These are phyloP conservation scores for Pantelozetes paolii DNA, from an alignment of 2,888 invertebrate species.

Conservation along the genomic window DNA sequence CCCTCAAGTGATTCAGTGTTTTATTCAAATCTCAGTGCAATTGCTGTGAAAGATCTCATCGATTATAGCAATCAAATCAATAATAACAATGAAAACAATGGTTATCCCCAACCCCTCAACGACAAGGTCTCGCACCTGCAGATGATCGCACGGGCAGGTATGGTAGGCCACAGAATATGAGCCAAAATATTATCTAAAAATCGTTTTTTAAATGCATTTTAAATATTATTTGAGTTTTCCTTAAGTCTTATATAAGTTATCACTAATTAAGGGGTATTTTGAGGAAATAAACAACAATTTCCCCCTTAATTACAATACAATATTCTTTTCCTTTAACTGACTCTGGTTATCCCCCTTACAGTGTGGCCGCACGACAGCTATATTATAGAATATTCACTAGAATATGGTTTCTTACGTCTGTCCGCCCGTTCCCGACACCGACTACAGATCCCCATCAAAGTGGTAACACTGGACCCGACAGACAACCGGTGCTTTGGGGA, in stretches of 20 bases:
- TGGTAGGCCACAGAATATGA: no score
- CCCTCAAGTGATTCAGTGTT: neutral
- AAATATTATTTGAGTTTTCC: conserved; percentile 20
- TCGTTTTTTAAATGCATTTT: no score
- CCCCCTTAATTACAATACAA: no score
- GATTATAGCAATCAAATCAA: conserved; percentile 14
- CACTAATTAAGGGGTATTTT: no score
- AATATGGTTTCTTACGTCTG: conserved; percentile 90
- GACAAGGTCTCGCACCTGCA: conserved; percentile 59
- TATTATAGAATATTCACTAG: conserved; percentile 94
- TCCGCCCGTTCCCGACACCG: conserved; percentile 78
- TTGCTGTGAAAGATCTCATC: conserved; percentile 14
- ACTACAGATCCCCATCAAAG: conserved; percentile 78
- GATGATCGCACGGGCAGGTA: conserved; percentile 61
- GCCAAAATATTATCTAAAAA: no score
- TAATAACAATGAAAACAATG: conserved; percentile 23
- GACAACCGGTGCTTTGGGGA: conserved; percentile 92
- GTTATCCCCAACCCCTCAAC: conserved; percentile 46
- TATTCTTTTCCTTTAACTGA: no score
- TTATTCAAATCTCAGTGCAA: neutral
- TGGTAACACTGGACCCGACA: conserved; percentile 67
- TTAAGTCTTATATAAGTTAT: no score
- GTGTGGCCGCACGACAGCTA: conserved; percentile 80
- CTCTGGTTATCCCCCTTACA: conserved; percentile 46
- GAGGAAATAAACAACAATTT: no score